Percentiles rank a stretch among this genome's conserved stretches.
Conservation (phyloP, 2,888 invertebrate genomes). For the Eupithecia inturbata region DNA sequence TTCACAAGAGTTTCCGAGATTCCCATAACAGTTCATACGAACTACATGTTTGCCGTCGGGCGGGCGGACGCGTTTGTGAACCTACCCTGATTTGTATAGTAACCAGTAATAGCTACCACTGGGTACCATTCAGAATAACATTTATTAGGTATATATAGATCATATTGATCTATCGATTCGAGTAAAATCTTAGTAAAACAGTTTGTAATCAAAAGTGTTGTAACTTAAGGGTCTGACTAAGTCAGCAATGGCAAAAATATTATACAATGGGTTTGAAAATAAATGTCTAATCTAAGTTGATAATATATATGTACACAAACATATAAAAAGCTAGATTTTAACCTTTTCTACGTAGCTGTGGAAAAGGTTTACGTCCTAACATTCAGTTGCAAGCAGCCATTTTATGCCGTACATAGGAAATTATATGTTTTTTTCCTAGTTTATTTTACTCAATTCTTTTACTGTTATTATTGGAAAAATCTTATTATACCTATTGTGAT, state of each 20-base stretch:
- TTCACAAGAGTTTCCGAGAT: conserved; percentile 1
- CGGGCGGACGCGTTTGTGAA: conserved; percentile 12
- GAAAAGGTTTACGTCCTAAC: neutral
- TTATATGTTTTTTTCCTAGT: neutral
- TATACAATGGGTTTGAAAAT: neutral
- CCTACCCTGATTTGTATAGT: conserved; percentile 11
- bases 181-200: too few species aligned
- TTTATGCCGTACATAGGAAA: neutral
- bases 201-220: too few species aligned
- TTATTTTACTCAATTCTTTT: neutral
- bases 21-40: conserved; percentile 23
- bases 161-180: too few species aligned
- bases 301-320: neutral
- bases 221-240: neutral
- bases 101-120: too few species aligned
- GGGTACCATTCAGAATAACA: too few species aligned
- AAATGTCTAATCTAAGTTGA: neutral
- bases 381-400: neutral
- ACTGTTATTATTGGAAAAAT: too few species aligned
- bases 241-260: neutral
- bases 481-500: too few species aligned
- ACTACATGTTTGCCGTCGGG: conserved; percentile 17
- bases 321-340: neutral
- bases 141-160: too few species aligned
- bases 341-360: neutral